A percentile compares a stretch with the other conserved stretches of the same genome.
phyloP scores from a whole-genome alignment of 2,113 vertebrate genomes.

The Rhinoptilus africanus region DNA sequence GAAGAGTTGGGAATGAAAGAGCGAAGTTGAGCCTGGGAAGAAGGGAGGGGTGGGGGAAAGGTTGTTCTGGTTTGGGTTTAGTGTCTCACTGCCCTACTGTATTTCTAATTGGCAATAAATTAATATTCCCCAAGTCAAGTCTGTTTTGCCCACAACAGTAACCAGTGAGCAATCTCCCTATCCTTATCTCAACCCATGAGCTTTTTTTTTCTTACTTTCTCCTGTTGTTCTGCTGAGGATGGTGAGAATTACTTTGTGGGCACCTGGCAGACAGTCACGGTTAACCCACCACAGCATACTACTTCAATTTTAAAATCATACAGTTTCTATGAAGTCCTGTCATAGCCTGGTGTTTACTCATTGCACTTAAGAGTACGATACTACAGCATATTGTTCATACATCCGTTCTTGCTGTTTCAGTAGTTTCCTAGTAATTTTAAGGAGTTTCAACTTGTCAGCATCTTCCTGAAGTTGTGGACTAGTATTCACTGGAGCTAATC shows the following conservation, averaged over 20 bases:
- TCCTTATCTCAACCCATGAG: neutral
- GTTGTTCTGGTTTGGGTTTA: neutral
- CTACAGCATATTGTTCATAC: neutral
- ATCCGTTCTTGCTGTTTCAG: neutral
- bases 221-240: neutral
- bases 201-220: neutral
- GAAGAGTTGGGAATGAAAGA: neutral
- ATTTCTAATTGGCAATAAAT: neutral
- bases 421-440: neutral
- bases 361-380: neutral
- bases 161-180: neutral
- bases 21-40: neutral
- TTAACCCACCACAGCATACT: neutral
- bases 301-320: neutral
- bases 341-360: neutral
- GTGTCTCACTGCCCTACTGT: neutral
- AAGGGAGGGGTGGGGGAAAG: neutral
- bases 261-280: neutral
- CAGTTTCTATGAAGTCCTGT: neutral
- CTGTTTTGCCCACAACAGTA: neutral
- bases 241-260: neutral
- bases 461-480: neutral
- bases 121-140: neutral
- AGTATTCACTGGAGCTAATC: neutral
- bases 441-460: neutral